These are phyloP conservation scores for Chloropsis cyanopogon DNA, from an alignment of 2,113 vertebrate species.

Conservation along the genomic window DNA sequence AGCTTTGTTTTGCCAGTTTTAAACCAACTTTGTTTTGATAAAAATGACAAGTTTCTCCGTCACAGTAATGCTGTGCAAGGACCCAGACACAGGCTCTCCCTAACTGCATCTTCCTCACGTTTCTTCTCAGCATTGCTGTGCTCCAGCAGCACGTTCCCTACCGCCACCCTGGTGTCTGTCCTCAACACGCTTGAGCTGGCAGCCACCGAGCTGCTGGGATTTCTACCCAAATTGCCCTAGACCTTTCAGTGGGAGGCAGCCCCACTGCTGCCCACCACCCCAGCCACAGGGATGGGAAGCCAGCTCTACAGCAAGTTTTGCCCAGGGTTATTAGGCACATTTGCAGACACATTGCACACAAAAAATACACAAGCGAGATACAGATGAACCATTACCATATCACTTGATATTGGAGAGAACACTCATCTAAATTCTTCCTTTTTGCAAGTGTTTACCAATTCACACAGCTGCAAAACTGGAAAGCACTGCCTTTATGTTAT, in stretches of 20 bases:
- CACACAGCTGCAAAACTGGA: not conserved
- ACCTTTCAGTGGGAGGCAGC: not conserved
- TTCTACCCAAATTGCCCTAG: not conserved
- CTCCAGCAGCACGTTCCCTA: not conserved
- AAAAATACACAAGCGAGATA: not conserved
- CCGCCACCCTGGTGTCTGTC: not conserved
- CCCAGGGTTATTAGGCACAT: not conserved
- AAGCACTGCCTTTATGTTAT: not conserved
- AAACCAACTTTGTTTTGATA: constrained; percentile 59
- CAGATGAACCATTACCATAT: not conserved
- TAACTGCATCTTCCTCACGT: not conserved
- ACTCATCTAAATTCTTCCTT: not conserved
- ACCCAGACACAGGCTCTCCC: not conserved
- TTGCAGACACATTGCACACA: not conserved
- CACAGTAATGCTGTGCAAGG: constrained; percentile 6
- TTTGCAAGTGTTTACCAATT: not conserved
- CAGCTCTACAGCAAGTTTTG: not conserved
- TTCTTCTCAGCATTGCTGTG: fast-evolving
- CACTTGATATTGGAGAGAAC: not conserved
- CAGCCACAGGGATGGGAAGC: not conserved
- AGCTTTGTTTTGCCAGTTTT: constrained; percentile 68
- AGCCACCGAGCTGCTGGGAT: fast-evolving
- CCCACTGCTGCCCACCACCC: not conserved
- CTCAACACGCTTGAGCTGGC: not conserved
- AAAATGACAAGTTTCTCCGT: constrained; percentile 33